Evolutionary conservation across 2,888 invertebrate genomes (phyloP).

Genomic region (Macrophya annulata): DNA sequence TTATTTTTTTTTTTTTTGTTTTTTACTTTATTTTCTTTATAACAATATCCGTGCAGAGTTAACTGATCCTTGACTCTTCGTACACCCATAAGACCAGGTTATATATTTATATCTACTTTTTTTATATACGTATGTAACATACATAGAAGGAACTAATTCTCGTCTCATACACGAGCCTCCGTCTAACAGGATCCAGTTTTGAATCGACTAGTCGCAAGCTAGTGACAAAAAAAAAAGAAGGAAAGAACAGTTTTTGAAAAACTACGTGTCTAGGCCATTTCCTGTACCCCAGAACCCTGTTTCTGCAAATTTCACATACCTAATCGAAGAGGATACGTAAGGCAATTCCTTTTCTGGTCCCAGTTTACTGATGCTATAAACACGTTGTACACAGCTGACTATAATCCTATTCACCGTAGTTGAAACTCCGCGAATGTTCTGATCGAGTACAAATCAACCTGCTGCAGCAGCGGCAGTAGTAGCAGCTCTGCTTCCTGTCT

Average conservation of each 20-base stretch:
- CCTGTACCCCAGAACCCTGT: not conserved
- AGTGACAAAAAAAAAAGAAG: not conserved
- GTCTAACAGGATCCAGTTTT: conserved; percentile 20
- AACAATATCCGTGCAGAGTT: not conserved
- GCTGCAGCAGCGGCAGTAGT: too few relatives aligned
- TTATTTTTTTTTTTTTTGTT: not conserved
- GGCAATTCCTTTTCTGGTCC: conserved; percentile 43
- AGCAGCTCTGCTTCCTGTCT: conserved; percentile 9
- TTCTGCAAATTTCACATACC: conserved; percentile 2
- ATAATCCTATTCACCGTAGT: not conserved
- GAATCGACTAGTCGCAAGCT: not conserved
- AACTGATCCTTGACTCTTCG: not conserved
- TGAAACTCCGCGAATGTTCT: conserved; percentile 11
- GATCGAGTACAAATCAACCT: conserved; percentile 36
- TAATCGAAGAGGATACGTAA: not conserved
- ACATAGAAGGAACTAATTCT: conserved; percentile 1
- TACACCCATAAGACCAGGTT: not conserved
- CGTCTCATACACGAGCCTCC: not conserved
- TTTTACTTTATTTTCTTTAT: not conserved
- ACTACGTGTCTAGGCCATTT: conserved; percentile 29
- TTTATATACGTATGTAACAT: not conserved
- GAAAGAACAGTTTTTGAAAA: not conserved
- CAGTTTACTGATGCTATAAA: conserved; percentile 23
- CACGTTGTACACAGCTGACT: not conserved
- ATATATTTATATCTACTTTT: not conserved